These are phyloP conservation scores for Nycticorax nycticorax DNA, from an alignment of 2,113 vertebrate genomes.

Conservation along the genomic window DNA sequence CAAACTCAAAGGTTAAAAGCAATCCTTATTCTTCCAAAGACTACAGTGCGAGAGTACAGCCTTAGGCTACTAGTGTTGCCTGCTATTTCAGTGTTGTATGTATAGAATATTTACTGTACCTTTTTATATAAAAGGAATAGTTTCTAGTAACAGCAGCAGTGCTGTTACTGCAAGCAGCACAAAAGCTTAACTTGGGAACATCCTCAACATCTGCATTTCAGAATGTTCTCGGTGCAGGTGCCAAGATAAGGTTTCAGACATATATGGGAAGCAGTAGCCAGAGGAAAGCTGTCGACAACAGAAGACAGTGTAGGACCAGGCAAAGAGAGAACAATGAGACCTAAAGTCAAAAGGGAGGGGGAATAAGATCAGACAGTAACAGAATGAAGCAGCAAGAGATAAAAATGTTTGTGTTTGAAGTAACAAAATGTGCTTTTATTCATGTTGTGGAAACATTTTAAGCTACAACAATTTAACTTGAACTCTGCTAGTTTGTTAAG, in stretches of 20 bases:
- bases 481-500: neutral
- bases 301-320: neutral
- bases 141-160: neutral
- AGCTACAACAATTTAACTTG: neutral
- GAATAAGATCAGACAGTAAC: neutral
- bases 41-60: neutral
- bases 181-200: neutral
- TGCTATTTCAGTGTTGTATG: neutral
- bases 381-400: neutral
- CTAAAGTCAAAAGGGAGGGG: neutral
- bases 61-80: neutral
- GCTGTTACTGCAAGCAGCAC: neutral
- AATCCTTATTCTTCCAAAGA: neutral
- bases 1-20: neutral
- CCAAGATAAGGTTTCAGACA: neutral
- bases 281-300: neutral
- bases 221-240: neutral
- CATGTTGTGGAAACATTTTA: neutral
- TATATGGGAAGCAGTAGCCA: neutral
- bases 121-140: neutral
- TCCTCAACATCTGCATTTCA: neutral
- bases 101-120: neutral
- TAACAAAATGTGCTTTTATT: neutral
- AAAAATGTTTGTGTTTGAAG: neutral
- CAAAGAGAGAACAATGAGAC: neutral